These are phyloP conservation scores for Drosophila rubida DNA, from an alignment of 2,888 invertebrate species.

Conservation along the genomic window DNA sequence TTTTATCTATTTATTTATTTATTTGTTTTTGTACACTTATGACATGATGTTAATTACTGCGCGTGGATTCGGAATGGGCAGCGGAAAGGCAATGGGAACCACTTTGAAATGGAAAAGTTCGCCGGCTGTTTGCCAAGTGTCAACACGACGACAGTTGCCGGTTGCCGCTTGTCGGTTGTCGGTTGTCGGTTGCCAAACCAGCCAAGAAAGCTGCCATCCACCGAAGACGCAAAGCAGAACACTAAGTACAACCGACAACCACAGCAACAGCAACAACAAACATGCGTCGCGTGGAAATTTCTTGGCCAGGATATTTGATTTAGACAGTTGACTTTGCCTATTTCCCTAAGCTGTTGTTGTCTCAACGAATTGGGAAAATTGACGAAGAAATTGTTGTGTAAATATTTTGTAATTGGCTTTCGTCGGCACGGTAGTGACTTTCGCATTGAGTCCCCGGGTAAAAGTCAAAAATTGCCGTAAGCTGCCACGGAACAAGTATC, in stretches of 20 bases:
- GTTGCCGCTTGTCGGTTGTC: no score
- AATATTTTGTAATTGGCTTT: conserved; percentile 76
- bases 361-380: conserved; percentile 62
- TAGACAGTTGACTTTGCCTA: conserved; percentile 49
- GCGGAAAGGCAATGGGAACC: conserved; percentile 45
- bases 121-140: conserved; percentile 70
- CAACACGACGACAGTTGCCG: conserved; percentile 49
- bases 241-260: conserved; percentile 30
- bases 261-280: conserved; percentile 3
- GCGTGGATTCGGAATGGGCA: conserved; percentile 47
- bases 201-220: conserved; percentile 64
- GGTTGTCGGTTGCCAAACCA: conserved; percentile 62
- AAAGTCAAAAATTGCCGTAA: conserved; percentile 33
- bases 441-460: conserved; percentile 2
- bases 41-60: conserved; percentile 82
- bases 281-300: conserved; percentile 33
- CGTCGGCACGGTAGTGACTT: conserved; percentile 51
- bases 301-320: conserved; percentile 55
- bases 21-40: conserved; percentile 75
- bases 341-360: conserved; percentile 38
- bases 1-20: conserved; percentile 74
- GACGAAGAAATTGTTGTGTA: conserved; percentile 54
- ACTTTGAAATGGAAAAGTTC: conserved; percentile 77
- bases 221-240: conserved; percentile 30
- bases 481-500: conserved; percentile 16